Conservation (phyloP, 2,888 invertebrate genomes). For the Acheta domesticus region DNA sequence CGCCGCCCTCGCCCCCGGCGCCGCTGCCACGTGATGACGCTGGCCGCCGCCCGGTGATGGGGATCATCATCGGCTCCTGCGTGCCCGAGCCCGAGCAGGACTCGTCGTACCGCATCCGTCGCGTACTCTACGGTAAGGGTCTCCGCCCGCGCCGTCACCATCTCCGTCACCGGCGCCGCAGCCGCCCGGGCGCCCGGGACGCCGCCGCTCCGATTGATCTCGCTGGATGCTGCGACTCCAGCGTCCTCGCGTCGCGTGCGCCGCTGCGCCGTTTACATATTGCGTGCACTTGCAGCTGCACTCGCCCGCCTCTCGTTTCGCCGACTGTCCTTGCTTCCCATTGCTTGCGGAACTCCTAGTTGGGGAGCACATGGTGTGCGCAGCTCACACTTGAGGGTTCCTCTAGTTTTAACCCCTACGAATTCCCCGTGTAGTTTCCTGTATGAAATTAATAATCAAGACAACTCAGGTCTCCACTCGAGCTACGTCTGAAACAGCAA, state of each 20-base stretch:
- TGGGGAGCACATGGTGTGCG: too few species aligned
- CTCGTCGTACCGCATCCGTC: constrained; percentile 45
- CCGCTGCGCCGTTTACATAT: neutral
- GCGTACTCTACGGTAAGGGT: constrained; percentile 51
- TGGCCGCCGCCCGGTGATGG: constrained; percentile 50
- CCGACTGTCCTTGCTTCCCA: too few species aligned
- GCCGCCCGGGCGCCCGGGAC: neutral
- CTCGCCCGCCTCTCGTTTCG: constrained; percentile 20
- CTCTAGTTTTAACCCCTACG: too few species aligned
- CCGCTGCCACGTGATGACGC: constrained; percentile 18
- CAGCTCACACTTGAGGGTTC: too few species aligned
- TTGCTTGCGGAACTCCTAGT: too few species aligned
- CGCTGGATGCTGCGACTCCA: neutral
- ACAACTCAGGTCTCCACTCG: too few species aligned
- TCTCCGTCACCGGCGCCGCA: neutral
- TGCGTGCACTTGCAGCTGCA: neutral
- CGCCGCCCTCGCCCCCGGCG: neutral
- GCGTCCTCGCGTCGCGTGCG: neutral
- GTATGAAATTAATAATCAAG: too few species aligned
- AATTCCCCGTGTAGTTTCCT: too few species aligned
- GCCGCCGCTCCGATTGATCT: neutral
- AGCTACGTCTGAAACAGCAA: too few species aligned
- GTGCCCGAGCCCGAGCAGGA: constrained; percentile 60
- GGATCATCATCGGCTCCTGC: constrained; percentile 69
- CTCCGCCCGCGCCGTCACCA: neutral